Evolutionary conservation across 2,797 vertebrate species (phyloP), one percentile per base, ranked within the genome.

Genomic region (Neomorphus geoffroyi): DNA sequence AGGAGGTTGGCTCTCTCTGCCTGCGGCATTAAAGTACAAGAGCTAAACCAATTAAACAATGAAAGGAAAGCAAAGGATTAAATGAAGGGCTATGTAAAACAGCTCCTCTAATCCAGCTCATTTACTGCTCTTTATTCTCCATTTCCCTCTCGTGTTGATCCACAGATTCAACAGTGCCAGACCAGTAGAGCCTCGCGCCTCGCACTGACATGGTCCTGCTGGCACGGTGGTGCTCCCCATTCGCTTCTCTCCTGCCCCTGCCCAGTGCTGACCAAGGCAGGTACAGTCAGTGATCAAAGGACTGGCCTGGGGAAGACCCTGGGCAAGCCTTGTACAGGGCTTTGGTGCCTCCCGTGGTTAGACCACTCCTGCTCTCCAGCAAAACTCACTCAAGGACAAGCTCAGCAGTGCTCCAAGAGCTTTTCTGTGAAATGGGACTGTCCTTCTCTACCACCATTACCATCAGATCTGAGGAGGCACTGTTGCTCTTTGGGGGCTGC

Each of bases 21-120:
- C 75, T 90, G 69, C 57, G 87, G 70, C 82, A 72, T 90, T 95
- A 86, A 74, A 95, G 78, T 90, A 93, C 92, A 88, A 96, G 72
- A 83, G 85, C 84, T 96, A 91, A 96, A 88, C 70, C 92, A 94
- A 87, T 95, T 90, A 96, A 95, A 92, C 75, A 95, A 35, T 69
- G 87, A 60, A 94, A 94, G 60, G 93, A 90, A 97, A 96, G 81
- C 78, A 83, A 94, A 97, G 85, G 91, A 90, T 65, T 91, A 84
- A 91, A 90, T 61, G 91, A 91, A 95, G 93, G 88, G 94, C 65
- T 80, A 41, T 87, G 37, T 93, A 93, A 93, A 93, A 73, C 74
- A 74, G 94, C 84, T 96, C 75, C 73, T 88, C 64, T 96, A 91
- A 93, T 92, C 88, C 69, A 90, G 73, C 92, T 80, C 77, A 66